phyloP scores from a whole-genome alignment of 2,888 invertebrate genomes.

The Heliconius aoede region DNA sequence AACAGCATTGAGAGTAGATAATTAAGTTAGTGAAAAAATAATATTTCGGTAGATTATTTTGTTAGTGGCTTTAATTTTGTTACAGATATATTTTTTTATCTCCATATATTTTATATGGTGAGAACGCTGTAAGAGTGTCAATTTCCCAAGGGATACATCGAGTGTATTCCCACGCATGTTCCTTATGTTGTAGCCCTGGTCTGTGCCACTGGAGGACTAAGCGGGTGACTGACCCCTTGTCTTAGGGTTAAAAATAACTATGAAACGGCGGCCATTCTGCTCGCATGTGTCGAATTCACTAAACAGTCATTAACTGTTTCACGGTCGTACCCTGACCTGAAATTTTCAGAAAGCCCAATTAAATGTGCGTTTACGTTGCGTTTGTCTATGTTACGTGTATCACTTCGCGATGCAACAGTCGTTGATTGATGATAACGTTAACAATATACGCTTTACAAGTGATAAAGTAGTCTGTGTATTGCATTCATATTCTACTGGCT shows the following conservation, averaged over 20 bases:
- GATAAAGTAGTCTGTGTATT: constrained; percentile 13
- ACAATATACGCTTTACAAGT: constrained; percentile 15
- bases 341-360: constrained; percentile 65
- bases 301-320: constrained; percentile 82
- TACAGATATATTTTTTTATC: background rate
- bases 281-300: constrained; percentile 83
- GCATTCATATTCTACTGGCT: constrained; percentile 15
- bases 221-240: constrained; percentile 81
- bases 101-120: background rate
- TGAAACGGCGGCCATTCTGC: constrained; percentile 79
- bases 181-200: constrained; percentile 80
- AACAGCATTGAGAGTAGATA: background rate
- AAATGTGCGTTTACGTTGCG: constrained; percentile 41
- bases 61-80: background rate
- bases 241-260: constrained; percentile 82
- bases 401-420: constrained; percentile 1
- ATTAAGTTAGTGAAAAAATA: background rate
- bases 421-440: constrained; percentile 4
- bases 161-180: constrained; percentile 79
- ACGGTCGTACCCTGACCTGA: constrained; percentile 81
- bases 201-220: constrained; percentile 73
- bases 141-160: constrained; percentile 44
- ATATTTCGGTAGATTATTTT: background rate
- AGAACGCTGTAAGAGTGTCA: constrained; percentile 24
- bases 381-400: background rate